These are phyloP conservation scores for Oryzias sinensis DNA, from an alignment of 2,797 vertebrate species.

Conservation along the genomic window DNA sequence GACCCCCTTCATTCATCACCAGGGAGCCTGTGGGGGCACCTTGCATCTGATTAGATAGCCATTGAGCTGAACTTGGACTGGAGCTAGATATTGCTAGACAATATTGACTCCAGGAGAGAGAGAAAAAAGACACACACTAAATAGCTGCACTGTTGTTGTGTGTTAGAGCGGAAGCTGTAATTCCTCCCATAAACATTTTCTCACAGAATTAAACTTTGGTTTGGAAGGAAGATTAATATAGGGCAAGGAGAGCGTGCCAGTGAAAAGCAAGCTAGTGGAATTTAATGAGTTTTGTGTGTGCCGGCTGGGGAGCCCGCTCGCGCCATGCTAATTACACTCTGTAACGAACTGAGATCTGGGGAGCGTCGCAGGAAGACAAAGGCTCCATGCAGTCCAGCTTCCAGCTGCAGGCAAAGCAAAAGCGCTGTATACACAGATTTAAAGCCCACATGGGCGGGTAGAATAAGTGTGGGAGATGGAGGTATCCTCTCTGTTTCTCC, in stretches of 20 bases:
- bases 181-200: slow-evolving; percentile 68
- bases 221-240: slow-evolving; percentile 71
- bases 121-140: slow-evolving; percentile 26
- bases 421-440: slow-evolving; percentile 56
- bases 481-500: slow-evolving; percentile 21
- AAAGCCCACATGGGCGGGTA: slow-evolving; percentile 34
- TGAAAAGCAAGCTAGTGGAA: slow-evolving; percentile 64
- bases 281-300: slow-evolving; percentile 77
- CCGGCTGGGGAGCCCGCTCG: slow-evolving; percentile 64
- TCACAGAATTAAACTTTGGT: slow-evolving; percentile 68
- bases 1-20: slow-evolving; percentile 49
- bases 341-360: slow-evolving; percentile 69
- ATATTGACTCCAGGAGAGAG: slow-evolving; percentile 19
- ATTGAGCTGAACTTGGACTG: slow-evolving; percentile 65
- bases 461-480: slow-evolving; percentile 28
- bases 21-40: slow-evolving; percentile 41
- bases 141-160: slow-evolving; percentile 35
- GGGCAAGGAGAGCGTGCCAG: slow-evolving; percentile 59
- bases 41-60: slow-evolving; percentile 63
- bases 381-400: slow-evolving; percentile 60
- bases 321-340: slow-evolving; percentile 71
- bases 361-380: slow-evolving; percentile 66
- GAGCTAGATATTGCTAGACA: slow-evolving; percentile 26
- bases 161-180: slow-evolving; percentile 48
- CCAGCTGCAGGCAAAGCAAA: slow-evolving; percentile 48